Evolutionary conservation across 2,797 vertebrate genomes (phyloP).

Genomic region (Lerista edwardsae): DNA sequence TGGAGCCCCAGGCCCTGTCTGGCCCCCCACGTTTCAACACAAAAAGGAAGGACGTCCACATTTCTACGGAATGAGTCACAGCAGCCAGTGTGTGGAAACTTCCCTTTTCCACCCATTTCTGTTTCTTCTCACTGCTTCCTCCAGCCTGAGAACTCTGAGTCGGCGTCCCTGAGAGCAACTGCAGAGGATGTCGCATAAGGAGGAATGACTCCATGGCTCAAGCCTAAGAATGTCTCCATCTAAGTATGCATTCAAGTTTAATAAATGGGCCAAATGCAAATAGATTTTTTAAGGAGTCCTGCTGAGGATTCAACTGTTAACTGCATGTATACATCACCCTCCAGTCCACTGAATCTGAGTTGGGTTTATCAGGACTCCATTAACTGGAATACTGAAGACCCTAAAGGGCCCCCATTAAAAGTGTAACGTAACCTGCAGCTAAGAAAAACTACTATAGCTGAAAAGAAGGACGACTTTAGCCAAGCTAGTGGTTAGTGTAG

Average conservation of each 20-base stretch:
- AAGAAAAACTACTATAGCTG: background rate
- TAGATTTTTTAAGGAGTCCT: background rate
- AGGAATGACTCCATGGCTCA: background rate
- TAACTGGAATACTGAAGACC: background rate
- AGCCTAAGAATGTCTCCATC: background rate
- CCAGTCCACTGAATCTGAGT: too few species aligned
- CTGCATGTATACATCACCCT: background rate
- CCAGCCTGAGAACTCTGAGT: background rate
- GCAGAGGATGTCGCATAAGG: too few species aligned
- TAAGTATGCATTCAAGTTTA: background rate
- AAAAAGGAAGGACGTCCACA: conserved; percentile 34
- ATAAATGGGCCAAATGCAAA: background rate
- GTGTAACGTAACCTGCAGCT: too few species aligned
- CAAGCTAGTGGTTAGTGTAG: too few species aligned
- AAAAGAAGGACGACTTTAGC: background rate
- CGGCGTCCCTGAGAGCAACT: background rate
- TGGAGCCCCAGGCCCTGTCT: background rate
- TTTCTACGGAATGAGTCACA: conserved; percentile 37
- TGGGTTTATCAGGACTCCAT: too few species aligned
- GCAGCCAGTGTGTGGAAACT: background rate
- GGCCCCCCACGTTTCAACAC: background rate
- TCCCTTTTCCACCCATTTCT: conserved; percentile 19
- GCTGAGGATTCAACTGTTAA: background rate
- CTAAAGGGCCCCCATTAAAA: background rate
- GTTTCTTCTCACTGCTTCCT: background rate